These are phyloP conservation scores for Aldabrachelys gigantea DNA, from an alignment of 2,113 vertebrate genomes.

Conservation along the genomic window DNA sequence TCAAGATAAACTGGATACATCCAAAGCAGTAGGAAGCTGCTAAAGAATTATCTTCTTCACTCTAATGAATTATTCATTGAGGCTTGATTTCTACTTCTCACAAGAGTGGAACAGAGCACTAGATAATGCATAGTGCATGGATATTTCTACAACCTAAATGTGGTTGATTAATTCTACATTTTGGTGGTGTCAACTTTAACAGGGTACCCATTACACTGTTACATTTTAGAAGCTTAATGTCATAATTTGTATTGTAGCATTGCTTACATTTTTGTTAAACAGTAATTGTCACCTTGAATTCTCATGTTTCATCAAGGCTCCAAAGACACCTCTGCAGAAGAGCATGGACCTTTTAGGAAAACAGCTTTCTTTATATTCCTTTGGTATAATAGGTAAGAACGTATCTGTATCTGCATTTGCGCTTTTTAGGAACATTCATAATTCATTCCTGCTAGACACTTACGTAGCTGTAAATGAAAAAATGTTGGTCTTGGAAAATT, in stretches of 20 bases:
- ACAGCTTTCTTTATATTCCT: slow-evolving; percentile 97
- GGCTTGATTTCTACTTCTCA: background rate
- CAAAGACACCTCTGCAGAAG: slow-evolving; percentile 97
- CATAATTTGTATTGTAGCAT: background rate
- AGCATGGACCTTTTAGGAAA: slow-evolving; percentile 99
- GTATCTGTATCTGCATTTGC: slow-evolving; percentile 22
- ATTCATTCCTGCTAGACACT: background rate
- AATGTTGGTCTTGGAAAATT: background rate
- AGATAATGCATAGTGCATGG: background rate
- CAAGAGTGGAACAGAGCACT: background rate
- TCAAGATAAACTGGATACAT: background rate
- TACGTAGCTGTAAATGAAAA: background rate
- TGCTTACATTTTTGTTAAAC: background rate
- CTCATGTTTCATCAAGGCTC: slow-evolving; percentile 83
- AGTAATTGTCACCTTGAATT: background rate
- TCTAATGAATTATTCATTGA: background rate
- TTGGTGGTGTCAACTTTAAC: background rate
- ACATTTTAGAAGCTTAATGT: background rate
- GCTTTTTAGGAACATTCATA: background rate
- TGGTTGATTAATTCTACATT: background rate
- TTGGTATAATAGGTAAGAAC: slow-evolving; percentile 94
- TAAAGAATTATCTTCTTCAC: background rate
- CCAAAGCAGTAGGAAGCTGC: background rate
- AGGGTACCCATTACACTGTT: background rate
- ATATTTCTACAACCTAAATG: background rate